Evolutionary conservation across 2,888 invertebrate species (phyloP), one percentile per base, ranked within the genome.

Genomic region (Nomada lathburiana): DNA sequence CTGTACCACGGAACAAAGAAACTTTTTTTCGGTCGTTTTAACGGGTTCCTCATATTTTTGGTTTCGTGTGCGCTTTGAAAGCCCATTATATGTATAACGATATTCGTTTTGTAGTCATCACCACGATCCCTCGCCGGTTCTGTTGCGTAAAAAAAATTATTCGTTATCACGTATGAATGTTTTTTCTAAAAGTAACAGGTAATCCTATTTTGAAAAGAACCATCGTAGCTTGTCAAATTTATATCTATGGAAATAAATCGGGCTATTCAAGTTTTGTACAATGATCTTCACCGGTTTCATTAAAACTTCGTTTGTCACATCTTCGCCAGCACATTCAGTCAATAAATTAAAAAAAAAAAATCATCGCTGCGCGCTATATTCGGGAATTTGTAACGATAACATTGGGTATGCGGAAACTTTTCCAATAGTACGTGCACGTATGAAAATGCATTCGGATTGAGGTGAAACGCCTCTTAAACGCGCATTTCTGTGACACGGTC

Each of bases 51-150:
- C 53, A 29, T 67, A 57, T 79, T 74, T 70, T 63, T 50, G 42
- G 67, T 74, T 52, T 47, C 50, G 47, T 4, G n/a, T 18, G 9
- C 59, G 52, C 50, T 74, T 74, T 74, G 52, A 74, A 81, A 70
- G 50, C 42, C 65, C 70, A 74, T 81, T 79, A 79, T 70, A 26
- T 26, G 26, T 26, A 63, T 57, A 55, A 74, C 60, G 42, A 55
- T 62, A 65, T 57, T 78, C 60, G 64, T 70, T 67, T 63, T 60
- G 55, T 13, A 50, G 29, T 52, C 74, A 47, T n/a, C 29, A 16
- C 11, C 42, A 23, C 60, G 65, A 23, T 65, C 65, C 65, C 36
- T n/a, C 65, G n/a, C 60, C 65, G 55, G 62, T 77, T 42, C 57
- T n/a, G n/a, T 16, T n/a, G 50, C 4, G 2, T 16, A 18, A 36